Percentiles rank a stretch among this genome's conserved stretches.
Conservation (phyloP, 2,888 invertebrate genomes). For the Amblyteles armatorius region DNA sequence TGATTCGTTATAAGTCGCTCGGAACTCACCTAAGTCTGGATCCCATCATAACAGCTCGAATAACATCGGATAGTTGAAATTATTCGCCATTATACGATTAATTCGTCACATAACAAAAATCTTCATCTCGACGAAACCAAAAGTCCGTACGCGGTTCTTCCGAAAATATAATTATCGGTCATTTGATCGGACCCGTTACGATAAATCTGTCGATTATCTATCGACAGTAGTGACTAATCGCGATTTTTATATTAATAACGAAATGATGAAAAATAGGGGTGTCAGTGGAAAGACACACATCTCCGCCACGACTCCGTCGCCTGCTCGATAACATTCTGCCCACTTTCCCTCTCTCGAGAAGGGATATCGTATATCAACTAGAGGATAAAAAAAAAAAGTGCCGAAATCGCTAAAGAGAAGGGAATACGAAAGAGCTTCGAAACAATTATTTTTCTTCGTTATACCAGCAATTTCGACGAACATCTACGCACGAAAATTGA, state of each 20-base stretch:
- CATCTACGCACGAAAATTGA: neutral
- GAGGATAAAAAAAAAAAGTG: neutral
- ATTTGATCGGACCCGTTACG: conserved; percentile 35
- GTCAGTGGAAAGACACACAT: conserved; percentile 51
- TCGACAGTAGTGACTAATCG: conserved; percentile 64
- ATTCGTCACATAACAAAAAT: conserved; percentile 66
- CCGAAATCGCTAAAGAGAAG: neutral
- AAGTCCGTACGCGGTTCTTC: conserved; percentile 25
- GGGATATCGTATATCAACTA: neutral
- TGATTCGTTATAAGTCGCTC: conserved; percentile 28
- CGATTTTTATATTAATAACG: conserved; percentile 37
- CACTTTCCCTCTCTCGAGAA: conserved; percentile 10
- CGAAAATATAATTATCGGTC: conserved; percentile 49
- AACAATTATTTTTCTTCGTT: neutral
- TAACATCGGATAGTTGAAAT: conserved; percentile 47
- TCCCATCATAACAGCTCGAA: conserved; percentile 83
- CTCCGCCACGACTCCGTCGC: conserved; percentile 47
- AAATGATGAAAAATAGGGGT: conserved; percentile 51
- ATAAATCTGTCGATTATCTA: conserved; percentile 10
- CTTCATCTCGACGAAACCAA: conserved; percentile 56
- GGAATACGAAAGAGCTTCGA: neutral
- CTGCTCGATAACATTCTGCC: conserved; percentile 60
- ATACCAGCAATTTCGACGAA: neutral
- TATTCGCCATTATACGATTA: conserved; percentile 59
- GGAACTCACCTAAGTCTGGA: conserved; percentile 85